phyloP scores from a whole-genome alignment of 2,797 vertebrate genomes.

The Eurystomus glaucurus region DNA sequence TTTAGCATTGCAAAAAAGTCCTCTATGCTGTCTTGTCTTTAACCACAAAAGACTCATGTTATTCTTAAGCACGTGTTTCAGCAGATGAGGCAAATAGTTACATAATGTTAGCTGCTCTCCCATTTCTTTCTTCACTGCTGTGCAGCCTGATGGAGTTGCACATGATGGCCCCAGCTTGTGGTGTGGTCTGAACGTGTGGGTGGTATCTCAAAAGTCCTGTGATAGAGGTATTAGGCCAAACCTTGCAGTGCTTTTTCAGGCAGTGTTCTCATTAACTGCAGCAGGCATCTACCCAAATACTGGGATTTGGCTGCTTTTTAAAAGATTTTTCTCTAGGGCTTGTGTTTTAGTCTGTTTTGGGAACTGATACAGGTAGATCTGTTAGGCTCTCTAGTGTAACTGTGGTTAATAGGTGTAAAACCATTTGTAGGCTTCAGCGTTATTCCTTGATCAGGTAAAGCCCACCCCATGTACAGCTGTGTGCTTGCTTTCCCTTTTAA shows the following conservation, averaged over 20 bases:
- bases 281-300: background rate
- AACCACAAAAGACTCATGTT: background rate
- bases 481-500: background rate
- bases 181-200: background rate
- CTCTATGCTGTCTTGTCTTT: background rate
- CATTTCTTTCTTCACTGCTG: background rate
- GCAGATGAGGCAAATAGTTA: background rate
- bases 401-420: background rate
- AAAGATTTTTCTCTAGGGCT: slow-evolving; percentile 8
- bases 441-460: background rate
- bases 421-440: background rate
- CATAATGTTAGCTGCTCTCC: background rate
- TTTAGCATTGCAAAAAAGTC: background rate
- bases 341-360: background rate
- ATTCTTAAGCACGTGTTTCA: background rate
- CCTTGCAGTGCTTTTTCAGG: background rate
- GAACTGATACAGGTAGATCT: slow-evolving; percentile 1
- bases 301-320: slow-evolving; percentile 34
- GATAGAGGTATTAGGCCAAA: background rate
- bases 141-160: background rate
- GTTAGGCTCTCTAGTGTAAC: background rate
- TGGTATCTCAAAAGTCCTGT: slow-evolving; percentile 8
- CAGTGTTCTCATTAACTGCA: slow-evolving; percentile 23
- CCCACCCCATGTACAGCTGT: fast-evolving
- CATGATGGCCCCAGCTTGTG: background rate